Conservation (phyloP, 2,113 vertebrate genomes). For the Python bivittatus region DNA sequence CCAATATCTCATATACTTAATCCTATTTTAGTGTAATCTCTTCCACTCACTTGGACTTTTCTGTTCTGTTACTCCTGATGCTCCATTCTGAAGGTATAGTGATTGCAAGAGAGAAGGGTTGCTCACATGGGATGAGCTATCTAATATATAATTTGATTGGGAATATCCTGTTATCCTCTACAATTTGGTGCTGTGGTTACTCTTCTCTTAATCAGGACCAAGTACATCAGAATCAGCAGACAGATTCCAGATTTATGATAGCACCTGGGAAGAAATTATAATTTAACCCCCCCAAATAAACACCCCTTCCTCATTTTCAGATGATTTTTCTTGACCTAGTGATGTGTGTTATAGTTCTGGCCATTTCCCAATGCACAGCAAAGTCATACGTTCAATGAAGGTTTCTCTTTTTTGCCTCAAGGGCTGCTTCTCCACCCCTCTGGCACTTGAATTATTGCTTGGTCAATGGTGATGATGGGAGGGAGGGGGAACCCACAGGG, state of each 20-base stretch:
- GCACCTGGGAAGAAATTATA: not conserved
- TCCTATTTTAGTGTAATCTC: not conserved
- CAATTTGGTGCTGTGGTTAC: not conserved
- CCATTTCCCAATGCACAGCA: not conserved
- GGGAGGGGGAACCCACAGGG: constrained; percentile 32
- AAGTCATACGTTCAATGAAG: not conserved
- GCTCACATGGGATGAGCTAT: not conserved
- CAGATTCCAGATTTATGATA: not conserved
- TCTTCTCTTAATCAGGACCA: constrained; percentile 2
- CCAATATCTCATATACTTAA: not conserved
- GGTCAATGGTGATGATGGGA: not conserved
- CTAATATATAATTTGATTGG: not conserved
- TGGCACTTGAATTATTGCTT: constrained; percentile 40
- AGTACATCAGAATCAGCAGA: not conserved
- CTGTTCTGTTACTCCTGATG: not conserved
- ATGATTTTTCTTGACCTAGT: not conserved
- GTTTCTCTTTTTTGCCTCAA: not conserved
- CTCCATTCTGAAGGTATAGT: not conserved
- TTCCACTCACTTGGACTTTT: not conserved
- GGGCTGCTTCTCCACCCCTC: not conserved
- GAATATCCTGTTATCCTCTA: not conserved
- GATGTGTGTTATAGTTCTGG: not conserved
- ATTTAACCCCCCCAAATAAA: not conserved
- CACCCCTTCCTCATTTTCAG: not conserved
- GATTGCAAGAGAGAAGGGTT: not conserved